phyloP scores from a whole-genome alignment of 2,888 invertebrate genomes.

The Clitarchus hookeri region DNA sequence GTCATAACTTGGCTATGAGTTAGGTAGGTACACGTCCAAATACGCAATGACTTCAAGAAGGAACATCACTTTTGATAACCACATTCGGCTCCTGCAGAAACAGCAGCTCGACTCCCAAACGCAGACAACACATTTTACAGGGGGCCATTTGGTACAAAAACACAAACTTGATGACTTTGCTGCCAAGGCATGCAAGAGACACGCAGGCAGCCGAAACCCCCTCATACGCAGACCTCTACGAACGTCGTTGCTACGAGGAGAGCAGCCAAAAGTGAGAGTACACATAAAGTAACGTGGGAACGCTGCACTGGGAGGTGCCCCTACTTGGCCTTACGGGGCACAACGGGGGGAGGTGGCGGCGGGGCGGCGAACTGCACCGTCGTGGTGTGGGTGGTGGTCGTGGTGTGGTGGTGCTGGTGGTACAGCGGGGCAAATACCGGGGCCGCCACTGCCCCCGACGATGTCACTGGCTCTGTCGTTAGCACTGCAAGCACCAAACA shows the following conservation, averaged over 20 bases:
- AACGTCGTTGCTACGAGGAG: neutral
- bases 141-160: neutral
- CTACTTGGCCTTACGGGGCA: slow-evolving; percentile 21
- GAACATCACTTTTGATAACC: neutral
- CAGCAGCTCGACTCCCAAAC: neutral
- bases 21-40: neutral
- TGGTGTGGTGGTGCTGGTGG: slow-evolving; percentile 44
- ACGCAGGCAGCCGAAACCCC: neutral
- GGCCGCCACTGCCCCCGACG: slow-evolving; percentile 36
- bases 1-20: neutral
- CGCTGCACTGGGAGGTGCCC: slow-evolving; percentile 36
- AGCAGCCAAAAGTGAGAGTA: neutral
- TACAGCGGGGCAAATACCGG: slow-evolving; percentile 39
- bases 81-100: neutral
- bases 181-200: neutral
- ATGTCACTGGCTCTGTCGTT: slow-evolving; percentile 24
- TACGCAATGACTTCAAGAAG: neutral
- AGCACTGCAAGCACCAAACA: slow-evolving; percentile 31
- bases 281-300: slow-evolving; percentile 20
- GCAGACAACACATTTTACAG: too few species aligned
- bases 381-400: slow-evolving; percentile 53
- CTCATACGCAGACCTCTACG: neutral
- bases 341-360: slow-evolving; percentile 36
- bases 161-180: neutral
- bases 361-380: slow-evolving; percentile 50